Conservation (phyloP, 2,113 vertebrate genomes). For the Pithys albifrons region DNA sequence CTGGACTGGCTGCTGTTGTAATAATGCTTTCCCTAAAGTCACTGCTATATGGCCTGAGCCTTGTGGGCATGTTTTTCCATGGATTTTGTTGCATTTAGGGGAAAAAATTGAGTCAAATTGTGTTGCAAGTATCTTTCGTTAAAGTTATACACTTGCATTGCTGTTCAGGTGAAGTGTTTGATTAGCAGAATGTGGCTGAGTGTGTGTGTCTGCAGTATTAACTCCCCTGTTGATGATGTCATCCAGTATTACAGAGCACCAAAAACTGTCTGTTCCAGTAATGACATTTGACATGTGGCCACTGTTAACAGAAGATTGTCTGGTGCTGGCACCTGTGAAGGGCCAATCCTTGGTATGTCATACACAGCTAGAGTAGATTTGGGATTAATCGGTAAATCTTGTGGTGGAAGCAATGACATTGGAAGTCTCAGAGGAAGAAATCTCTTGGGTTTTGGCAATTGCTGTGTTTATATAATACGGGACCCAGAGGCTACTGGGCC, state of each 20-base stretch:
- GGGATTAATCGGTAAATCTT: background rate
- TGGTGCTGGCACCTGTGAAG: background rate
- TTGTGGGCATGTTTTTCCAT: background rate
- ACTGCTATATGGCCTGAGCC: background rate
- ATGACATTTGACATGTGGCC: background rate
- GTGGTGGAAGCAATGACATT: background rate
- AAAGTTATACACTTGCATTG: background rate
- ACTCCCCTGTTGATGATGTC: background rate
- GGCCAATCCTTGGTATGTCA: background rate
- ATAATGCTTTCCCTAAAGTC: background rate
- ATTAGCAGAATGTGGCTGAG: background rate
- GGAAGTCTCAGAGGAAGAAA: background rate
- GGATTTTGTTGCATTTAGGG: background rate
- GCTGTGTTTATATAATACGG: accelerated
- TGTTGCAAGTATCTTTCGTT: background rate
- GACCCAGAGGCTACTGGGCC: background rate
- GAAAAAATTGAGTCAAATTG: background rate
- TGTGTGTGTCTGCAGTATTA: background rate
- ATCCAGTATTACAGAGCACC: background rate
- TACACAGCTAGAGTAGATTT: background rate
- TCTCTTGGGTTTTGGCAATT: background rate
- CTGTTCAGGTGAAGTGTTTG: background rate
- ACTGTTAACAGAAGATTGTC: background rate
- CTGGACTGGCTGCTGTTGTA: background rate
- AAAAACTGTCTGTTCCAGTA: background rate